Percentiles rank a stretch among this genome's conserved stretches.
phyloP scores from a whole-genome alignment of 2,888 invertebrate genomes.

The Oscheius sp. region DNA sequence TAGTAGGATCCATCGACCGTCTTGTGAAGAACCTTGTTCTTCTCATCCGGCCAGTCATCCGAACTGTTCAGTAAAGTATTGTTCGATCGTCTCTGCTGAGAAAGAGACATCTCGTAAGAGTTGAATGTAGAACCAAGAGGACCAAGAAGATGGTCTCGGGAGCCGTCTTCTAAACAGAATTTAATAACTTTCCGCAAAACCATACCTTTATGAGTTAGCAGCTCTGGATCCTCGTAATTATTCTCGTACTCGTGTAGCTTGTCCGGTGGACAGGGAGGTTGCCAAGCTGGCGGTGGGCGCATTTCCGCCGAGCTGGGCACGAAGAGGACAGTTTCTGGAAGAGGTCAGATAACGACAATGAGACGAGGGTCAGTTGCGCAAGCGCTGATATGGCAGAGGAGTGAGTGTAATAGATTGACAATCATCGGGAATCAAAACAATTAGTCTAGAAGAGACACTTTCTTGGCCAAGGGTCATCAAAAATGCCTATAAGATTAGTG shows the following conservation, averaged over 20 bases:
- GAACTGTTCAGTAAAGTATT: slow-evolving; percentile 38
- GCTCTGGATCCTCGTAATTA: slow-evolving; percentile 64
- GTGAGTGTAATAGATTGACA: slow-evolving; percentile 4
- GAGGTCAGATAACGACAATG: slow-evolving; percentile 1
- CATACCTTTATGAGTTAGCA: slow-evolving; percentile 36
- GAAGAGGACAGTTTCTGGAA: slow-evolving; percentile 45
- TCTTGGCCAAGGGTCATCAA: too few species aligned
- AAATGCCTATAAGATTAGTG: background rate
- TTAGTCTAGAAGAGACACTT: slow-evolving; percentile 19
- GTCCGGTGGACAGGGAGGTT: slow-evolving; percentile 51
- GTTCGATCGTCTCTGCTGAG: slow-evolving; percentile 52
- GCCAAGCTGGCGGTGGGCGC: slow-evolving; percentile 59
- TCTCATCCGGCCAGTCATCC: slow-evolving; percentile 37
- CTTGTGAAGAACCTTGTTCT: slow-evolving; percentile 52
- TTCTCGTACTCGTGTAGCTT: slow-evolving; percentile 55
- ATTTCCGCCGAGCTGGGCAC: slow-evolving; percentile 45
- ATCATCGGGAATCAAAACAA: slow-evolving; percentile 14
- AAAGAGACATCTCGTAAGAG: slow-evolving; percentile 58
- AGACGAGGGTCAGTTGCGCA: slow-evolving; percentile 6
- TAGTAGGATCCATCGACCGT: slow-evolving; percentile 61
- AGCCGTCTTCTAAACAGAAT: slow-evolving; percentile 41
- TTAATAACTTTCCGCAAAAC: background rate
- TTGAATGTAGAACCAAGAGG: slow-evolving; percentile 41
- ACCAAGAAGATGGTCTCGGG: slow-evolving; percentile 45
- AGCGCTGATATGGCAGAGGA: slow-evolving; percentile 4